Percentiles rank a stretch among this genome's conserved stretches.
Evolutionary conservation across 1,140 invertebrate genomes (phyloP).

Genomic region (Hetaerina americana): DNA sequence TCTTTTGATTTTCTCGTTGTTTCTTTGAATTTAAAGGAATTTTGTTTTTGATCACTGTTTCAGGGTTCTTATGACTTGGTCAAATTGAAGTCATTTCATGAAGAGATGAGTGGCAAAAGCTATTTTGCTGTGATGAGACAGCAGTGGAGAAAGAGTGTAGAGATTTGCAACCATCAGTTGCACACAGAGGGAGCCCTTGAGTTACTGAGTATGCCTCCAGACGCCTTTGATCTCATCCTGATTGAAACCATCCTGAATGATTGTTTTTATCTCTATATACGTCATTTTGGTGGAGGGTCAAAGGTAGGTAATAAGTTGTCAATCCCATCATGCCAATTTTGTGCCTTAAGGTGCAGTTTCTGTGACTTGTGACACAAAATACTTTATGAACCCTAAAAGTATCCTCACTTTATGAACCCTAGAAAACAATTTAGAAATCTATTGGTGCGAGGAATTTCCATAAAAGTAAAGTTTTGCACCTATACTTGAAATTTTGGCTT

Average conservation of each 20-base stretch:
- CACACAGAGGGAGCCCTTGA: neutral
- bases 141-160: neutral
- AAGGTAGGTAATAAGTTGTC: neutral
- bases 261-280: neutral
- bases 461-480: too few relatives aligned
- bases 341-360: neutral
- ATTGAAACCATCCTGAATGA: neutral
- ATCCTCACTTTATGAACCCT: too few relatives aligned
- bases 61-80: neutral
- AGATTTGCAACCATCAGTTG: neutral
- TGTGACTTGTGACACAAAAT: neutral
- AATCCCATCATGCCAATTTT: neutral
- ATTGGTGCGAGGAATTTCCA: too few relatives aligned
- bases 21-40: too few relatives aligned
- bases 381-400: too few relatives aligned
- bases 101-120: neutral
- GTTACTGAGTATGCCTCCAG: neutral
- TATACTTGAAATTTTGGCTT: too few relatives aligned
- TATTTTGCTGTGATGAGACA: neutral
- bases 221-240: neutral
- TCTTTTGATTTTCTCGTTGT: too few relatives aligned
- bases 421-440: too few relatives aligned
- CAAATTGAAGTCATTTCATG: neutral
- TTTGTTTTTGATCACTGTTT: too few relatives aligned
- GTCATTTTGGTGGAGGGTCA: neutral